phyloP scores from a whole-genome alignment of 2,113 vertebrate species.

The Pangasianodon gigas region DNA sequence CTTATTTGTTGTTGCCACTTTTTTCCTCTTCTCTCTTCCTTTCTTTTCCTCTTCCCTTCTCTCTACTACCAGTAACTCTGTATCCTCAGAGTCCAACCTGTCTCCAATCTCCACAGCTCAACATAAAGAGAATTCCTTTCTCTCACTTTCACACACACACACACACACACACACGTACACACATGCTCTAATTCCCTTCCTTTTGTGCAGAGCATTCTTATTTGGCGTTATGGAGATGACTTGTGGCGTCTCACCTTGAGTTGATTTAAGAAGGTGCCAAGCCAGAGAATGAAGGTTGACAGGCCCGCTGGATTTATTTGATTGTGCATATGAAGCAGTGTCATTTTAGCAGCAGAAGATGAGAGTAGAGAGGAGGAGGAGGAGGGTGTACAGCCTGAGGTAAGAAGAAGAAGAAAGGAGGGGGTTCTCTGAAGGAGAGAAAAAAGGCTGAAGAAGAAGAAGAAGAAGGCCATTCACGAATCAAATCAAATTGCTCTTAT shows the following conservation, averaged over 20 bases:
- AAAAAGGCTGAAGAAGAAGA: slow-evolving; percentile 15
- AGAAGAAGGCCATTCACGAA: slow-evolving; percentile 73
- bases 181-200: slow-evolving; percentile 65
- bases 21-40: slow-evolving; percentile 51
- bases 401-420: slow-evolving; percentile 29
- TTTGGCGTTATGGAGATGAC: slow-evolving; percentile 78
- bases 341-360: slow-evolving; percentile 60
- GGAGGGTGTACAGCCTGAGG: slow-evolving; percentile 49
- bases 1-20: not conserved
- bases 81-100: slow-evolving; percentile 63
- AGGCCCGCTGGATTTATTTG: slow-evolving; percentile 72
- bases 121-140: slow-evolving; percentile 59
- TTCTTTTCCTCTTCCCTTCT: slow-evolving; percentile 4
- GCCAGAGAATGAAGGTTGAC: slow-evolving; percentile 71
- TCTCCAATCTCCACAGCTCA: slow-evolving; percentile 73
- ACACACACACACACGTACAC: slow-evolving; percentile 16
- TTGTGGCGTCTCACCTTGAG: slow-evolving; percentile 68
- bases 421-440: slow-evolving; percentile 45
- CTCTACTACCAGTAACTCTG: not conserved
- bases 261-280: slow-evolving; percentile 54
- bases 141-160: slow-evolving; percentile 30
- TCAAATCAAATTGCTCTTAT: slow-evolving; percentile 99
- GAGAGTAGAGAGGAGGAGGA: slow-evolving; percentile 46
- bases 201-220: slow-evolving; percentile 69
- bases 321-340: slow-evolving; percentile 70